Evolutionary conservation across 2,888 invertebrate genomes (phyloP), one percentile per base, ranked within the genome.

Genomic region (Bimastos eiseni): DNA sequence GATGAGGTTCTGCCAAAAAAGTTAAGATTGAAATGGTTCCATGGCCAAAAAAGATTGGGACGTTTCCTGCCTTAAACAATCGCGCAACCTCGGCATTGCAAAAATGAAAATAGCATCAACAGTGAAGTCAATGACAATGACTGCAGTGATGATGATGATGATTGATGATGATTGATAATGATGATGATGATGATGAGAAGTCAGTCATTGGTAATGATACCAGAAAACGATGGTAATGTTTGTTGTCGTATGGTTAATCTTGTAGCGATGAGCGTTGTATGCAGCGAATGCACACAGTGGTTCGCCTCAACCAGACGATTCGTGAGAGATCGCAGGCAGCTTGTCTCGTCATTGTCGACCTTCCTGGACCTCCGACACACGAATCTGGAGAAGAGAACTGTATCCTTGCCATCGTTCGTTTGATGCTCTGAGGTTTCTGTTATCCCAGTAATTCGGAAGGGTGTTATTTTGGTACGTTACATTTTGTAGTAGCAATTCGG

Each of bases 291-390:
- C 99, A 99, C 96, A 99, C 99, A 90, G 99, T 99, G 92, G 98
- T 99, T 93, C 98, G 98, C 95, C 96, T 99, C 94, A 99, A 99
- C 96, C 98, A 99, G 96, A 98, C 98, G 94, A 98, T 99, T 95
- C 97, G 98, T 93, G 97, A 98, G 95, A 97, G 98, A 96, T 98
- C 90, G 41, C 30, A 34, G 30, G 33, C 5, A 17, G 98, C 99
- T 95, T 98, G 99, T 96, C 96, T 99, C 95, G 99, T 99, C 94
- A 98, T 99, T 94, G 97, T 99, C 94, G 99, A 99, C 96, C 96
- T 99, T 95, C 99, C 99, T 92, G 98, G 98, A 93, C 98, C 99
- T 88, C 95, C 95, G 15, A 97, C 89, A 83, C 55, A 24, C 37
- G 55, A 70, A 36, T 33, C 33, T 6, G 90, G 88, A 49, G 89